Evolutionary conservation across 2,113 vertebrate genomes (phyloP).

Genomic region (Macquaria australasica): DNA sequence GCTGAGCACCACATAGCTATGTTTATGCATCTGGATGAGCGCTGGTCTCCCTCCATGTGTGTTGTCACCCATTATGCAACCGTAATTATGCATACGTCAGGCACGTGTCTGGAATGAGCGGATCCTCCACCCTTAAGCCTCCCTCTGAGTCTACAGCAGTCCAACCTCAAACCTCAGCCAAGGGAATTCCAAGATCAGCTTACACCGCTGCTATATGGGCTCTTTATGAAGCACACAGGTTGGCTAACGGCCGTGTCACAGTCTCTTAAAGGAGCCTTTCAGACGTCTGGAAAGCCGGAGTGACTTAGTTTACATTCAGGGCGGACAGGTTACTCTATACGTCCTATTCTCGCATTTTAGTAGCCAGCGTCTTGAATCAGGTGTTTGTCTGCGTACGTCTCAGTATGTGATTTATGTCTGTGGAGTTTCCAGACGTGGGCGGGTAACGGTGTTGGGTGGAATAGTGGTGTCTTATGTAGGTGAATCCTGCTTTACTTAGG

Average conservation of each 20-base stretch:
- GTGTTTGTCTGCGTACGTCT: slow-evolving; percentile 46
- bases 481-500: slow-evolving; percentile 33
- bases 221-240: slow-evolving; percentile 54
- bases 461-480: slow-evolving; percentile 19
- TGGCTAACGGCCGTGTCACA: slow-evolving; percentile 15
- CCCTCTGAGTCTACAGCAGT: slow-evolving; percentile 30
- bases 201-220: slow-evolving; percentile 53
- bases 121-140: slow-evolving; percentile 47
- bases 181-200: slow-evolving; percentile 63
- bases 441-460: slow-evolving; percentile 20
- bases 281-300: slow-evolving; percentile 50
- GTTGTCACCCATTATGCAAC: slow-evolving; percentile 23
- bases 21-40: neutral
- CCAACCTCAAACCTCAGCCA: slow-evolving; percentile 62
- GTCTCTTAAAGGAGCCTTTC: slow-evolving; percentile 66
- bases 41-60: slow-evolving; percentile 6
- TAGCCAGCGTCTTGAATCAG: slow-evolving; percentile 51
- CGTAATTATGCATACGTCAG: slow-evolving; percentile 54
- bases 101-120: slow-evolving; percentile 59
- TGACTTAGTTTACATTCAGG: slow-evolving; percentile 70
- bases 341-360: slow-evolving; percentile 24
- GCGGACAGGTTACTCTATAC: slow-evolving; percentile 49
- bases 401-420: slow-evolving; percentile 27
- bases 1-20: neutral
- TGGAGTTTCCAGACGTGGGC: slow-evolving; percentile 54